Evolutionary conservation across 2,797 vertebrate species (phyloP), one percentile per base, ranked within the genome.

Genomic region (Miopithecus talapoin): DNA sequence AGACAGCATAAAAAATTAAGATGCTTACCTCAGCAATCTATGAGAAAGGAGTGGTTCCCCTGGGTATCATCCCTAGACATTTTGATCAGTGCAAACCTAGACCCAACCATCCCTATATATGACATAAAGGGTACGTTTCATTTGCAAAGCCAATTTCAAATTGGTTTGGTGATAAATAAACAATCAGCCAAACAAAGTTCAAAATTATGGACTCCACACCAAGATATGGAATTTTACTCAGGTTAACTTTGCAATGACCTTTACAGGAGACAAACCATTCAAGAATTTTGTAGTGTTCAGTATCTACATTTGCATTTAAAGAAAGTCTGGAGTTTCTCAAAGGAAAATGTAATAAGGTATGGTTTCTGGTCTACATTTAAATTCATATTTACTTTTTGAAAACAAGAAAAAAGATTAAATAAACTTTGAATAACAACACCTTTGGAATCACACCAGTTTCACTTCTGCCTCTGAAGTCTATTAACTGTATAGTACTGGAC

Each of bases 381-480:
- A 94, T 55, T 79, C 28, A 76, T 81, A 88, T 79, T 85, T 92
- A 89, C 80, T 74, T 91, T 85, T 48, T 75, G 11, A 87, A 95
- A 92, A 41, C 86, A 57, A 95, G 28, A 28, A 55, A 61, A 86
- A 84, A 57, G 43, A 22, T 28, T 79, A 94, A 90, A 70, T 80
- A 86, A 91, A 87, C 26, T 74, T 91, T 80, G 19, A 46, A 16
- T 64, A 39, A 59, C 39, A 93, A 28, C 19, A 87, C 43, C 8
- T 95, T 78, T 39, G 36, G 57, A 78, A 72, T 61, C 53, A 53
- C 28, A 81, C 39, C 13, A 46, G 30, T 59, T 72, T 90, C 64
- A 75, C 28, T 78, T 41, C 55, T 88, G 43, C 13, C 79, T 90
- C 79, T 93, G 57, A 91, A 72, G 30, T 68, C 50, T 74, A 96